phyloP scores from a whole-genome alignment of 2,888 invertebrate species.

The Syritta pipiens region DNA sequence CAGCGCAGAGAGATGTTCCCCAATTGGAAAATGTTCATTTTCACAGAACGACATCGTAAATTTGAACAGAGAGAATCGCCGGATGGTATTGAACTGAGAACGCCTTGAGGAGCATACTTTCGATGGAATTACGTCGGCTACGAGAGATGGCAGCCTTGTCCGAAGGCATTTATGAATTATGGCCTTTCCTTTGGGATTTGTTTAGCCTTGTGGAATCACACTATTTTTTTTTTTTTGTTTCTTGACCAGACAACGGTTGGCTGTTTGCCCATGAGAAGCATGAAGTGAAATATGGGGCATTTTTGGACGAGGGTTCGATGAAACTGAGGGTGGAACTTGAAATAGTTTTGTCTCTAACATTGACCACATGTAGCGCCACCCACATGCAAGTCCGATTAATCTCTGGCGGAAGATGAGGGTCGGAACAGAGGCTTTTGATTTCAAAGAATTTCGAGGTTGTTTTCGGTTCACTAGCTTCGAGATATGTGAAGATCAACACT shows the following conservation, averaged over 20 bases:
- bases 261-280: slow-evolving; percentile 11
- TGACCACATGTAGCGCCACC: no score
- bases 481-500: no score
- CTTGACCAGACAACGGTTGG: slow-evolving; percentile 7
- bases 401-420: no score
- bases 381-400: no score
- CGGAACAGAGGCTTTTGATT: no score
- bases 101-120: slow-evolving; percentile 12
- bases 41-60: neutral
- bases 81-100: slow-evolving; percentile 19
- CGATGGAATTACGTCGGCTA: slow-evolving; percentile 4
- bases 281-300: slow-evolving; percentile 2
- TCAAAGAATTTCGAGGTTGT: no score
- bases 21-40: slow-evolving; percentile 9
- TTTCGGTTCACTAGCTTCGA: no score
- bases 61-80: neutral
- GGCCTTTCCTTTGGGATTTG: neutral
- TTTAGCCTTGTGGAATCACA: neutral
- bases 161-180: neutral
- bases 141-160: slow-evolving; percentile 7
- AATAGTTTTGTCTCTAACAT: neutral
- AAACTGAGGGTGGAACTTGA: neutral
- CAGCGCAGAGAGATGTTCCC: slow-evolving; percentile 22
- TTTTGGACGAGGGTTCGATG: neutral
- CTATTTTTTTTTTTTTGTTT: no score